Evolutionary conservation across 2,888 invertebrate species (phyloP).

Genomic region (Tetragonisca angustula): DNA sequence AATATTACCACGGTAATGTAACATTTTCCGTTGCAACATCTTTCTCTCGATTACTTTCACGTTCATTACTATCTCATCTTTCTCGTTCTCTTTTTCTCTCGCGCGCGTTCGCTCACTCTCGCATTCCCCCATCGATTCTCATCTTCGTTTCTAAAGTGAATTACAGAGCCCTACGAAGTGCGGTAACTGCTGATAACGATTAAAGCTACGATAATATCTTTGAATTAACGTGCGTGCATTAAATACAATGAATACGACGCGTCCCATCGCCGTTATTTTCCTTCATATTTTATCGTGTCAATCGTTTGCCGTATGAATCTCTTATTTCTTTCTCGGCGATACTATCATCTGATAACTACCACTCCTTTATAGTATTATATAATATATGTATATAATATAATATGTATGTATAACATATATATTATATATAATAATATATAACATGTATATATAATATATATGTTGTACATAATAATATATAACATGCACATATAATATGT

Average conservation of each 20-base stretch:
- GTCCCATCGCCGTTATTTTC: slow-evolving; percentile 47
- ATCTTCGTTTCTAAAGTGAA: slow-evolving; percentile 74
- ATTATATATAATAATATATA: no score
- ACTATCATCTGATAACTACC: slow-evolving; percentile 18
- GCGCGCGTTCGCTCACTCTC: slow-evolving; percentile 1
- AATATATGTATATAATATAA: no score
- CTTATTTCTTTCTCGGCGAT: slow-evolving; percentile 37
- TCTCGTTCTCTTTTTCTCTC: slow-evolving; percentile 6
- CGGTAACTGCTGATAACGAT: slow-evolving; percentile 82
- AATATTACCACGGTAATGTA: slow-evolving; percentile 43
- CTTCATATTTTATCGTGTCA: slow-evolving; percentile 61
- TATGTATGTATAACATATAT: no score
- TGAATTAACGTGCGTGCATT: slow-evolving; percentile 82
- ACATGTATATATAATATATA: background rate
- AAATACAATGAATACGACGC: slow-evolving; percentile 77
- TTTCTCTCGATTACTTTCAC: background rate
- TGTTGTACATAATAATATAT: no score
- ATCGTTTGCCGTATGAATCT: slow-evolving; percentile 67
- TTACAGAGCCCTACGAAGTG: slow-evolving; percentile 82
- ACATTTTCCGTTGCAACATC: slow-evolving; percentile 5
- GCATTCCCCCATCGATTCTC: slow-evolving; percentile 42
- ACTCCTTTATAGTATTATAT: background rate
- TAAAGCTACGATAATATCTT: slow-evolving; percentile 82
- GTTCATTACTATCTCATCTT: slow-evolving; percentile 18
- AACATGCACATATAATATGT: no score